Conservation (phyloP, 37 sponge, comb jelly and placozoan species). For the Spongilla lacustris region DNA sequence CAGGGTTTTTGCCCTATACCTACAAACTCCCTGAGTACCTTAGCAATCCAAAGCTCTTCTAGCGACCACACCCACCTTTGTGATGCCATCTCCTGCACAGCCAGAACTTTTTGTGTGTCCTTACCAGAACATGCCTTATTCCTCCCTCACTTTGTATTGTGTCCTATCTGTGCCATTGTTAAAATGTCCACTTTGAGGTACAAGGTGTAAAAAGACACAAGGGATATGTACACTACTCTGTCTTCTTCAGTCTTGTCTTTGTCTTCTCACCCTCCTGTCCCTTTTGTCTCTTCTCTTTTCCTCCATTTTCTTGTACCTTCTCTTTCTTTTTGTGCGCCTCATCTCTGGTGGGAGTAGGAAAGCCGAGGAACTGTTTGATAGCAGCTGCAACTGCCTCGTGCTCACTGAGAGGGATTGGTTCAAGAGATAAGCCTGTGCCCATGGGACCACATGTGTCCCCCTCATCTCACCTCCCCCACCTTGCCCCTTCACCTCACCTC, state of each 20-base stretch:
- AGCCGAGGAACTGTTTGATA: neutral
- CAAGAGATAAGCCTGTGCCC: no score
- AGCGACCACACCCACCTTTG: neutral
- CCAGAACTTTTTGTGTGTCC: neutral
- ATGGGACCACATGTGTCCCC: no score
- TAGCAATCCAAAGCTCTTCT: slow-evolving; percentile 31
- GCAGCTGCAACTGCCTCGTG: neutral
- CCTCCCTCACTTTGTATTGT: neutral
- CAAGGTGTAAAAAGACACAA: neutral
- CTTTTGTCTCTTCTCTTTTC: no score
- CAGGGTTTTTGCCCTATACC: slow-evolving; percentile 60
- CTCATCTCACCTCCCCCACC: no score
- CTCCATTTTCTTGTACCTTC: no score
- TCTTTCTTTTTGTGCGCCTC: neutral
- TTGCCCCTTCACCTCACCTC: no score
- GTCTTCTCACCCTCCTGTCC: no score
- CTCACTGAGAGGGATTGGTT: neutral
- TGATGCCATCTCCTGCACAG: neutral
- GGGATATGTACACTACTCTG: neutral
- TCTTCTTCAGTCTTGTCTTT: neutral
- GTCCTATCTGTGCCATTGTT: no score
- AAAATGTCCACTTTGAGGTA: no score
- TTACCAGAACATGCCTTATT: neutral
- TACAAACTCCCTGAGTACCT: slow-evolving; percentile 44
- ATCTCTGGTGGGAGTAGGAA: neutral